phyloP scores from a whole-genome alignment of 2,113 vertebrate species.

The Sclerurus mexicanus region DNA sequence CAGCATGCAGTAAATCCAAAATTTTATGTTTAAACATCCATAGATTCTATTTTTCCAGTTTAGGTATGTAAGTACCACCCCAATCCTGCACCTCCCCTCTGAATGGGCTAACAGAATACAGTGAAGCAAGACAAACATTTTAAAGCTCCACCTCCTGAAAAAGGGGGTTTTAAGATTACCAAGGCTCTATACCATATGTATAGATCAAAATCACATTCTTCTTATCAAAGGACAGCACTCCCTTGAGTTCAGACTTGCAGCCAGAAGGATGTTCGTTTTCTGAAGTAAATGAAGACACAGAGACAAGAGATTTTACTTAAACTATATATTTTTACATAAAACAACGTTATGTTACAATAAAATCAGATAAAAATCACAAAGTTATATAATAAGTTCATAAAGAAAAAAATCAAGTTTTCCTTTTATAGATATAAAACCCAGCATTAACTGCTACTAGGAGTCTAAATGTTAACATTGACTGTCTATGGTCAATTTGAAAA shows the following conservation, averaged over 20 bases:
- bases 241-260: neutral
- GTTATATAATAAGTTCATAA: constrained; percentile 73
- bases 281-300: constrained; percentile 18
- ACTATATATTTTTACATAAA: constrained; percentile 89
- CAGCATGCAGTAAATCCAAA: neutral
- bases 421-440: constrained; percentile 63
- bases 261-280: neutral
- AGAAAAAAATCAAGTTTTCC: constrained; percentile 67
- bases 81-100: neutral
- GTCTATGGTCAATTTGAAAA: constrained; percentile 1
- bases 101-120: neutral
- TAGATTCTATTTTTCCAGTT: neutral
- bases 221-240: neutral
- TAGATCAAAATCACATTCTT: neutral
- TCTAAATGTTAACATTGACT: constrained; percentile 43
- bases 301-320: constrained; percentile 76
- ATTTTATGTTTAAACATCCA: neutral
- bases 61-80: neutral
- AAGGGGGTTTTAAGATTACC: neutral
- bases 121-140: neutral
- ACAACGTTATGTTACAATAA: constrained; percentile 84
- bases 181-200: neutral
- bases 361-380: constrained; percentile 84
- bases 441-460: constrained; percentile 53
- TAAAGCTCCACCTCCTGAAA: neutral